Evolutionary conservation across 2,113 vertebrate genomes (phyloP).

Genomic region (Daphoenositta chrysoptera): DNA sequence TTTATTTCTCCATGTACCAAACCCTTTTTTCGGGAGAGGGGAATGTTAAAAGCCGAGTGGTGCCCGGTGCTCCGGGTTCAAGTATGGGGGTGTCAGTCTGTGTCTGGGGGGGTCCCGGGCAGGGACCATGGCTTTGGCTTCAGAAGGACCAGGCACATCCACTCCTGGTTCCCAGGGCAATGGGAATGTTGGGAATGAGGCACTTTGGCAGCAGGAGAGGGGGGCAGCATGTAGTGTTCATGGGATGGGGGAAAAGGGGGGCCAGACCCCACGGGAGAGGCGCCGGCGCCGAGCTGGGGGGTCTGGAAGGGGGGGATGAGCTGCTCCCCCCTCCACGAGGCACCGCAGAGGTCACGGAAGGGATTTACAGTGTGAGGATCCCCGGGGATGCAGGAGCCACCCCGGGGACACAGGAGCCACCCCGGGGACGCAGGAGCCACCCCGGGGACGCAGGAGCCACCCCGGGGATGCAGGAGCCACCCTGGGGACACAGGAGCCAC

Average conservation of each 20-base stretch:
- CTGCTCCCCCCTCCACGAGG: neutral
- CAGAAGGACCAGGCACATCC: neutral
- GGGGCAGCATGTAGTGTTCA: neutral
- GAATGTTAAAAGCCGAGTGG: neutral
- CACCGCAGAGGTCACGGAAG: neutral
- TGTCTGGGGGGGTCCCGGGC: neutral
- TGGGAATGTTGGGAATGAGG: neutral
- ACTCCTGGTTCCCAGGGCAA: neutral
- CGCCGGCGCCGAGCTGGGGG: neutral
- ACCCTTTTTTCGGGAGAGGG: neutral
- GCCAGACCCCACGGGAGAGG: neutral
- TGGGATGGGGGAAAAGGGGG: neutral
- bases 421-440: too few relatives aligned
- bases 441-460: neutral
- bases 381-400: neutral
- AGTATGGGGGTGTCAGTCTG: neutral
- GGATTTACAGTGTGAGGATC: neutral
- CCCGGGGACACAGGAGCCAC: neutral
- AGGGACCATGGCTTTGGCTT: neutral
- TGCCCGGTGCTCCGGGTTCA: neutral
- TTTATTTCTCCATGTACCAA: slow-evolving; percentile 1
- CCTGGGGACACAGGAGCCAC: too few relatives aligned
- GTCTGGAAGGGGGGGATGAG: neutral
- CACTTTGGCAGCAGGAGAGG: neutral
- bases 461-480: too few relatives aligned